Evolutionary conservation across 2,888 invertebrate genomes (phyloP).

Genomic region (Ennomos erosarius): DNA sequence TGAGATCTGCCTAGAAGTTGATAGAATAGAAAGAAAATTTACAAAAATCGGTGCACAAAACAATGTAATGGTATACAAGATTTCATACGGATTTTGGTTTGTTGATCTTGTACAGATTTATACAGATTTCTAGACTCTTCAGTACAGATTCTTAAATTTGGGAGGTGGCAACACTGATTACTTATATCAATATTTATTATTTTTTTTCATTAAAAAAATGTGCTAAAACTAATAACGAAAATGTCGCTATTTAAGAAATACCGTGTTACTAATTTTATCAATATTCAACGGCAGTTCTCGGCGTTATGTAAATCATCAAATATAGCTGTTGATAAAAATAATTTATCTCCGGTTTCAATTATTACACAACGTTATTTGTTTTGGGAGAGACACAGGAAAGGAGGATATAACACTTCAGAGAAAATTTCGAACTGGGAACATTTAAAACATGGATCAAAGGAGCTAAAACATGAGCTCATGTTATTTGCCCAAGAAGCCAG

Average conservation of each 20-base stretch:
- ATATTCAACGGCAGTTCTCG: constrained; percentile 51
- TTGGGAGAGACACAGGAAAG: constrained; percentile 86
- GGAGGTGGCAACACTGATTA: too few relatives aligned
- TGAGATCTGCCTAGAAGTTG: too few relatives aligned
- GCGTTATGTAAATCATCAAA: constrained; percentile 45
- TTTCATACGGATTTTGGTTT: too few relatives aligned
- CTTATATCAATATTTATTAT: background rate
- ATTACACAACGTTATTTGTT: constrained; percentile 70
- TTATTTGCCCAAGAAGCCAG: constrained; percentile 88
- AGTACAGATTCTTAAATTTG: too few relatives aligned
- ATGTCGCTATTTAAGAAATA: constrained; percentile 51
- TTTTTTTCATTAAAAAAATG: constrained; percentile 2
- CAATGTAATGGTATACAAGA: too few relatives aligned
- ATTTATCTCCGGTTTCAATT: constrained; percentile 43
- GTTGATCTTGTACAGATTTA: too few relatives aligned
- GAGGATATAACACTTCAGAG: constrained; percentile 81
- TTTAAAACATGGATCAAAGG: constrained; percentile 87
- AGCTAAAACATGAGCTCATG: constrained; percentile 87
- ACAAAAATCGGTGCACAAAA: too few relatives aligned
- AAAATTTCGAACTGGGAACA: constrained; percentile 79
- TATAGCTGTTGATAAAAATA: constrained; percentile 35
- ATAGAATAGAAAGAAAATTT: too few relatives aligned
- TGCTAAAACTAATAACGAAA: constrained; percentile 16
- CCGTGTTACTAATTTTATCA: constrained; percentile 41
- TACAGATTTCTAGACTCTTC: too few relatives aligned